Percentiles rank a stretch among this genome's conserved stretches.
Conservation (phyloP, 2,113 vertebrate genomes). For the Hyperoodon ampullatus region DNA sequence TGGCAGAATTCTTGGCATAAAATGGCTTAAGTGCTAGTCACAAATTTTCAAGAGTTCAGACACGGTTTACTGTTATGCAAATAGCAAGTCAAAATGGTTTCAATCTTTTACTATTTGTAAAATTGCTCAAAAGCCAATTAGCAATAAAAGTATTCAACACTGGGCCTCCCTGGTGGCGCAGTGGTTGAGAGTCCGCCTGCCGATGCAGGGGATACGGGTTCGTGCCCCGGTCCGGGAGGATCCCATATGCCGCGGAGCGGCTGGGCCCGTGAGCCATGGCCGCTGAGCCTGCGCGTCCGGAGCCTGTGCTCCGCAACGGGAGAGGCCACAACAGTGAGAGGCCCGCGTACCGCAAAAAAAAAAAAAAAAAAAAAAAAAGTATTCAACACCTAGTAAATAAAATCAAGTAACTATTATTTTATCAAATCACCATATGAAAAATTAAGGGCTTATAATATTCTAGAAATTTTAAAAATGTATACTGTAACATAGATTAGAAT, state of each 20-base stretch:
- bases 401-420: constrained; percentile 22
- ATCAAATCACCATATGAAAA: constrained; percentile 41
- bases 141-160: background rate
- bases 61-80: constrained; percentile 6
- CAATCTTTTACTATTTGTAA: constrained; percentile 44
- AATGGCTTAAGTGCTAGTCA: constrained; percentile 23
- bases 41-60: constrained; percentile 27
- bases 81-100: constrained; percentile 48
- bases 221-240: too few relatives aligned
- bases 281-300: too few relatives aligned
- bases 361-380: too few relatives aligned
- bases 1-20: constrained; percentile 25
- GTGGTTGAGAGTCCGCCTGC: too few relatives aligned
- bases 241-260: too few relatives aligned
- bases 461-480: constrained; percentile 36
- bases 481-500: constrained; percentile 16
- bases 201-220: too few relatives aligned
- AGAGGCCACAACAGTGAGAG: too few relatives aligned
- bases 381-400: background rate
- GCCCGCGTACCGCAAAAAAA: too few relatives aligned
- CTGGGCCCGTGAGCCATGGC: too few relatives aligned
- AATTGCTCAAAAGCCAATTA: constrained; percentile 45
- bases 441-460: background rate
- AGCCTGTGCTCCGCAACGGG: too few relatives aligned
- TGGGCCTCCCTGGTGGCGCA: too few relatives aligned